phyloP scores from a whole-genome alignment of 2,797 vertebrate genomes.

The Gorsachius magnificus region DNA sequence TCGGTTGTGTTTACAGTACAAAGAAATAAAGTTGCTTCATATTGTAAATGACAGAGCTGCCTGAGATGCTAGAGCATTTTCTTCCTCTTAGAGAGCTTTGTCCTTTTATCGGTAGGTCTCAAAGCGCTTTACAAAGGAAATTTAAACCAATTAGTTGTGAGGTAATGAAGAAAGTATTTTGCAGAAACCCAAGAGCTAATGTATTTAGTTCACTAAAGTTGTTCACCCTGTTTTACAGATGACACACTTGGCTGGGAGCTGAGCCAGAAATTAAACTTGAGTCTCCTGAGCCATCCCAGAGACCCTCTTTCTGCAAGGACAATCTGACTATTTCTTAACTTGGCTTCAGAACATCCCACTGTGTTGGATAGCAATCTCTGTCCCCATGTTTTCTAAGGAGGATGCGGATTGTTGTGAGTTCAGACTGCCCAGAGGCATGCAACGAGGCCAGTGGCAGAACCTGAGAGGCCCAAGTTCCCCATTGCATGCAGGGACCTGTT shows the following conservation, averaged over 20 bases:
- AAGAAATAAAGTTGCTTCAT: neutral
- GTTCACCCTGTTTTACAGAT: constrained; percentile 1
- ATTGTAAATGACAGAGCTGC: neutral
- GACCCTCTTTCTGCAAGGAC: neutral
- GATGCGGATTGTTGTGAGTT: neutral
- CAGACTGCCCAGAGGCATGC: neutral
- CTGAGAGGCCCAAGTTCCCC: neutral
- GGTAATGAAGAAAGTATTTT: constrained; percentile 22
- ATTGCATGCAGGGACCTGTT: neutral
- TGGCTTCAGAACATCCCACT: neutral
- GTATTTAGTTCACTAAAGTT: neutral
- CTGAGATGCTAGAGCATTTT: neutral
- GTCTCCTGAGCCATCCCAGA: neutral
- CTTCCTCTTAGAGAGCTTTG: neutral
- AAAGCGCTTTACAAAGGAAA: neutral
- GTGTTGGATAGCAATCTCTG: neutral
- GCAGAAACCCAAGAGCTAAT: neutral
- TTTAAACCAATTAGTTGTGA: neutral
- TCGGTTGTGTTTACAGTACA: neutral
- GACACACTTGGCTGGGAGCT: neutral
- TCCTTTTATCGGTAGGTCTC: constrained; percentile 21
- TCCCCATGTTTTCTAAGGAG: neutral
- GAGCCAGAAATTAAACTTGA: neutral
- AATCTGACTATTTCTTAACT: neutral
- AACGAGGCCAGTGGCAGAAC: fast-evolving